These are phyloP conservation scores for Serilophus lunatus DNA, from an alignment of 2,113 vertebrate genomes.

Conservation along the genomic window DNA sequence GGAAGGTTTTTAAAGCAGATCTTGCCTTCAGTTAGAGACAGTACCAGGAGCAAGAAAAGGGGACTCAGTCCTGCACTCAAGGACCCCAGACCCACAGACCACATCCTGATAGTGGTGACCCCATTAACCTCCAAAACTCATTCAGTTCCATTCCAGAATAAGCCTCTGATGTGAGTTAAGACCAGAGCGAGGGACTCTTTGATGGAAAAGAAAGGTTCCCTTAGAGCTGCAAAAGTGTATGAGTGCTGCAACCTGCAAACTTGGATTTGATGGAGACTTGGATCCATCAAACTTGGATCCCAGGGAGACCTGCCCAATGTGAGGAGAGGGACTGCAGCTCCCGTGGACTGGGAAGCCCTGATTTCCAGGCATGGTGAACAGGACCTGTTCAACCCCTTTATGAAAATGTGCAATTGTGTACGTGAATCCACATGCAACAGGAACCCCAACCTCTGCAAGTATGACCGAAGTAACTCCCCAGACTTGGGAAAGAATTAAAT, in stretches of 20 bases:
- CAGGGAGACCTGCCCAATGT: fast-evolving
- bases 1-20: not conserved
- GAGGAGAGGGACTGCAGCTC: not conserved
- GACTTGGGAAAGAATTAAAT: not conserved
- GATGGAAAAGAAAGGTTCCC: not conserved
- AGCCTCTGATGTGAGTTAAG: not conserved
- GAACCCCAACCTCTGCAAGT: not conserved
- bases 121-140: not conserved
- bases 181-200: not conserved
- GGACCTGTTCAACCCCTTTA: not conserved
- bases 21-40: not conserved
- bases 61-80: fast-evolving
- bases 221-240: not conserved
- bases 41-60: not conserved
- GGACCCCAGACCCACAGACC: fast-evolving
- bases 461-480: not conserved
- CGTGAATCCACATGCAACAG: not conserved
- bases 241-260: not conserved
- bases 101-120: not conserved
- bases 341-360: fast-evolving
- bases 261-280: not conserved
- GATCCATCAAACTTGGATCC: no score
- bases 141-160: not conserved
- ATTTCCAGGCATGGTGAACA: fast-evolving
- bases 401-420: not conserved